Base-by-base conservation (phyloP, 2,888 invertebrate genomes). In the Melanotus villosus region DNA sequence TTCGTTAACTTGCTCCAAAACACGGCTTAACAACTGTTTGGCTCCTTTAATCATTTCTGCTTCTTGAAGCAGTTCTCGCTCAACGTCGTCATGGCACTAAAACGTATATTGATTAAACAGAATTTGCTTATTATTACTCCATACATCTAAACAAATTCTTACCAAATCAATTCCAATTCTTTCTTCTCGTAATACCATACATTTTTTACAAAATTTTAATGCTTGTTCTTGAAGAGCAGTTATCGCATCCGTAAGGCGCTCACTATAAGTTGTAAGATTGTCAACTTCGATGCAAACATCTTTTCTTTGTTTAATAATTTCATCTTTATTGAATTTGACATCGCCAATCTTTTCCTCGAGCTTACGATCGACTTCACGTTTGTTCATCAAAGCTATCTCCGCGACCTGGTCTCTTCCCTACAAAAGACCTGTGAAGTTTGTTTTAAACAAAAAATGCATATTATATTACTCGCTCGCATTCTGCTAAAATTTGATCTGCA, bases 311-410 rank as follows among this genome's bases (percentile, higher is more conserved):
- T 89, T 87, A 78, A 92, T 89, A 18, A 96, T 86, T 82, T 97
- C 96, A 4, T 89, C 87, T 78, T 91, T 92, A 78, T 92, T 91
- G 83, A 93, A 96, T 72, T 93, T 90, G 56, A 97, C 90, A 79
- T 96, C 95, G 58, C 90, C 89, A 14, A 96, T 87, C 75, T 96
- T 91, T 84, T 95, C 94, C 77, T 93, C 90, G 73, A 97, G 86
- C 36, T 90, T 89, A 78, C 91, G 89, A 78, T 94, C 93, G 1
- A 90, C 88, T 77, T 96, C 95, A 19, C 91, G 89, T 82, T 94
- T 94, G 84, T 95, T 92, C 30, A 89, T 86, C 47, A 89, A 86
- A 0, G 93, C 90, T 41, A 89, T 88, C 80, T 94, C 93, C n/a
- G 87, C 86, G 0, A 92, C 89, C 80, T 93, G 91, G 47, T 93